Conservation (phyloP, 2,888 invertebrate genomes). For the Polietes domitor region DNA sequence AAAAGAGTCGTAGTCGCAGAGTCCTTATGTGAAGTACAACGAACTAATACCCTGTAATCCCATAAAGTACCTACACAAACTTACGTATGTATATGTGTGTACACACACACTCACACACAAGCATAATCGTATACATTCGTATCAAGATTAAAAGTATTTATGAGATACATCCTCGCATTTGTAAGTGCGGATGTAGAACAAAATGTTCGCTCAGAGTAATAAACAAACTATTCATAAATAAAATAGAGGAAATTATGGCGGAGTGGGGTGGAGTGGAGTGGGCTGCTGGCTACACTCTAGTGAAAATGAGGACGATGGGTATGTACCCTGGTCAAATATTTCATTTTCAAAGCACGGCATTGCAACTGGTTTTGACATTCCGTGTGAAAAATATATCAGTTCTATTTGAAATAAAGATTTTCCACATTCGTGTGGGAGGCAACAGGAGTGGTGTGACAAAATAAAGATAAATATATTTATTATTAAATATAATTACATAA, state of each 20-base stretch:
- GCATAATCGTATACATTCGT: background rate
- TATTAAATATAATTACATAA: too few species aligned
- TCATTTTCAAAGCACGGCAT: too few species aligned
- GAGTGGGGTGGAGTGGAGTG: constrained; percentile 6
- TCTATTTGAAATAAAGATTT: too few species aligned
- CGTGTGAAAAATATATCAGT: too few species aligned
- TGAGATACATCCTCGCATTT: constrained; percentile 10
- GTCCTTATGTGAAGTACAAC: constrained; percentile 7
- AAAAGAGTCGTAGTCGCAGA: constrained; percentile 3
- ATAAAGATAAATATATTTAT: too few species aligned
- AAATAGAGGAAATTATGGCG: constrained; percentile 7
- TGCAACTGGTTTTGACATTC: too few species aligned
- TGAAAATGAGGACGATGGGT: too few species aligned
- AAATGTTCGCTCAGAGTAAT: constrained; percentile 23
- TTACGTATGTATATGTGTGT: constrained; percentile 4
- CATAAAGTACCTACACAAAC: constrained; percentile 50
- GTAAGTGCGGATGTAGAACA: constrained; percentile 19
- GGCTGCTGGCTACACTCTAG: too few species aligned
- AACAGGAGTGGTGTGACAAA: too few species aligned
- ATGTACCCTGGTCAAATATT: too few species aligned
- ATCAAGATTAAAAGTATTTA: constrained; percentile 22
- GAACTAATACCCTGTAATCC: constrained; percentile 49
- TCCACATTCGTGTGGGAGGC: too few species aligned
- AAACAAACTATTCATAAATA: constrained; percentile 33
- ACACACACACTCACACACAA: constrained; percentile 40